Conservation (phyloP, 1,140 invertebrate genomes). For the Drosophila biarmipes region DNA sequence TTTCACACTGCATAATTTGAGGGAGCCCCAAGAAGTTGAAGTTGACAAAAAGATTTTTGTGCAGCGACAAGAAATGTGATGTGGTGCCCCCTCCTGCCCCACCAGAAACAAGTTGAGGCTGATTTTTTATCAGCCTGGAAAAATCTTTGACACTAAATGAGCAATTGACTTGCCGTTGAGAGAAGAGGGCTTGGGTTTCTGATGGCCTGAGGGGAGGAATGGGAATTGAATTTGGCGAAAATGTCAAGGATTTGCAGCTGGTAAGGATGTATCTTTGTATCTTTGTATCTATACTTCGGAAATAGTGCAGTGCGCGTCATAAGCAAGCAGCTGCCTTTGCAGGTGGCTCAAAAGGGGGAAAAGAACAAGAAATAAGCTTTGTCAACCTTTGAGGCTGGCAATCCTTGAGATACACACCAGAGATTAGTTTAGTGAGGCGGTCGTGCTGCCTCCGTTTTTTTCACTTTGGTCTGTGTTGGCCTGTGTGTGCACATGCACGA, state of each 20-base stretch:
- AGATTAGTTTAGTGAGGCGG: conserved; percentile 59
- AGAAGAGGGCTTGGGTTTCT: conserved; percentile 15
- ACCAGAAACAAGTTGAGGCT: conserved; percentile 30
- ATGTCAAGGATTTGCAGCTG: conserved; percentile 62
- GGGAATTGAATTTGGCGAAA: conserved; percentile 13
- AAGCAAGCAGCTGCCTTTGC: conserved; percentile 28
- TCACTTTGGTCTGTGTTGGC: conserved; percentile 6
- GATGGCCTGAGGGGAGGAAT: not conserved
- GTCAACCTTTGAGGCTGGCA: conserved; percentile 62
- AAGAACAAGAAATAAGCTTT: conserved; percentile 10
- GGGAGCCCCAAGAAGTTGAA: conserved; percentile 34
- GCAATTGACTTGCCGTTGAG: conserved; percentile 73
- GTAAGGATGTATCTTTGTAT: conserved; percentile 32
- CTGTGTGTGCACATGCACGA: conserved; percentile 58
- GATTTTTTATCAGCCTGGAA: conserved; percentile 68
- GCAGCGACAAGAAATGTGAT: conserved; percentile 76
- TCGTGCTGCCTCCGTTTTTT: conserved; percentile 45
- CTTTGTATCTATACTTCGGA: conserved; percentile 39
- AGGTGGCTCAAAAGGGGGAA: conserved; percentile 22
- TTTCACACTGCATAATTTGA: conserved; percentile 81
- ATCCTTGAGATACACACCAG: conserved; percentile 74
- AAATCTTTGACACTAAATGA: conserved; percentile 82
- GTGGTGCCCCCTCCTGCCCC: not conserved
- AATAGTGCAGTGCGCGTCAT: conserved; percentile 36
- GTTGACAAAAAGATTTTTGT: conserved; percentile 79